Percentiles rank a stretch among this genome's conserved stretches.
Evolutionary conservation across 2,113 vertebrate genomes (phyloP).

Genomic region (Halcyon malimbica): DNA sequence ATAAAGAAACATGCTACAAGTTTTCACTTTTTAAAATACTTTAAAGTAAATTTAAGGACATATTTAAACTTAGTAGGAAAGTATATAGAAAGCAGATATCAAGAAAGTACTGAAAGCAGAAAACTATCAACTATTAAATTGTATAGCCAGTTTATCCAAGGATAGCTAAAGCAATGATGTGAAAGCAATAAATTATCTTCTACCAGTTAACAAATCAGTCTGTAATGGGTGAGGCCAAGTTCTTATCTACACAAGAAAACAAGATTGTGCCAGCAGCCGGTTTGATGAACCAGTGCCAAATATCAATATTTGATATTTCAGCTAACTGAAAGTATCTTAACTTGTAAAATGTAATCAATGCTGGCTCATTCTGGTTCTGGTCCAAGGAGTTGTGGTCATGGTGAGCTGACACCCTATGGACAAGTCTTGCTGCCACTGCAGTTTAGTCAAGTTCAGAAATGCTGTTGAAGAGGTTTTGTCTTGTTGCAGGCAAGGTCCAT

Average conservation of each 20-base stretch:
- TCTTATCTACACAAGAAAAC: constrained; percentile 49
- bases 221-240: constrained; percentile 37
- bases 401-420: not conserved
- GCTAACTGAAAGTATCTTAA: not conserved
- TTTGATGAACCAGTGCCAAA: constrained; percentile 21
- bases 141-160: not conserved
- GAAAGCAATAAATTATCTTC: constrained; percentile 57
- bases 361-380: not conserved
- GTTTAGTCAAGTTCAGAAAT: not conserved
- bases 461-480: not conserved
- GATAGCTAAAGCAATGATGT: constrained; percentile 30
- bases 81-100: not conserved
- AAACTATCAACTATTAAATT: not conserved
- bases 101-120: not conserved
- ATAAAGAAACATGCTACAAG: not conserved
- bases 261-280: constrained; percentile 42
- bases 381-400: not conserved
- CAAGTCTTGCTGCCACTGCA: not conserved
- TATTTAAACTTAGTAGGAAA: not conserved
- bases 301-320: not conserved
- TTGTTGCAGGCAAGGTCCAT: accelerated
- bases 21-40: not conserved
- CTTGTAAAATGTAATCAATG: not conserved
- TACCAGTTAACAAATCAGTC: constrained; percentile 56
- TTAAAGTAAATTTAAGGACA: not conserved